Evolutionary conservation across 2,113 vertebrate species (phyloP).

Genomic region (Chloropsis cyanopogon): DNA sequence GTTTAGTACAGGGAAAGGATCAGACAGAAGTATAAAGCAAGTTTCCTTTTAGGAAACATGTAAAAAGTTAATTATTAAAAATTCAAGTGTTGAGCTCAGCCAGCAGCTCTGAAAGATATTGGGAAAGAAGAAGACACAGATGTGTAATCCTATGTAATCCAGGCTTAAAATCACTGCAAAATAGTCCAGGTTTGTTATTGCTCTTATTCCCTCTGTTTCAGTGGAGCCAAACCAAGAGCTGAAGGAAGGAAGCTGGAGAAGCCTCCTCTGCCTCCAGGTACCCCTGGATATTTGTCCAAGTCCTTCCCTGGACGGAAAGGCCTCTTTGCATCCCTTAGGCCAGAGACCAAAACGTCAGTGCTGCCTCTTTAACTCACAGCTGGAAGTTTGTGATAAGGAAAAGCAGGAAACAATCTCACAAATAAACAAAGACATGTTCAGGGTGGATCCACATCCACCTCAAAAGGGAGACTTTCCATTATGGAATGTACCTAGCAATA

Average conservation of each 20-base stretch:
- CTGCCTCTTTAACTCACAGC: constrained; percentile 23
- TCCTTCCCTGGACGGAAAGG: background rate
- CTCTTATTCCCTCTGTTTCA: background rate
- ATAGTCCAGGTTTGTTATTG: background rate
- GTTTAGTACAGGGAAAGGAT: background rate
- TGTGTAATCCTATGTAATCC: background rate
- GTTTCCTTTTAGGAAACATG: background rate
- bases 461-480: constrained; percentile 30
- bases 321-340: background rate
- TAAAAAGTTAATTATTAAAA: background rate
- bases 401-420: constrained; percentile 62
- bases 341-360: background rate
- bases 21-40: background rate
- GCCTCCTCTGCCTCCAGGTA: background rate
- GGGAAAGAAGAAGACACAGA: background rate
- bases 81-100: background rate
- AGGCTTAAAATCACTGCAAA: background rate
- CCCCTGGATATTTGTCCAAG: background rate
- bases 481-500: constrained; percentile 5
- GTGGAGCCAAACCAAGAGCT: background rate
- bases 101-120: background rate
- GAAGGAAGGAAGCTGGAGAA: background rate
- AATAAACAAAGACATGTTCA: constrained; percentile 58
- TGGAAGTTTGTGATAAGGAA: constrained; percentile 66
- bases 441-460: constrained; percentile 21